Percentiles rank a stretch among this genome's conserved stretches.
Evolutionary conservation across 2,113 vertebrate species (phyloP).

Genomic region (Brevimyrus niger): DNA sequence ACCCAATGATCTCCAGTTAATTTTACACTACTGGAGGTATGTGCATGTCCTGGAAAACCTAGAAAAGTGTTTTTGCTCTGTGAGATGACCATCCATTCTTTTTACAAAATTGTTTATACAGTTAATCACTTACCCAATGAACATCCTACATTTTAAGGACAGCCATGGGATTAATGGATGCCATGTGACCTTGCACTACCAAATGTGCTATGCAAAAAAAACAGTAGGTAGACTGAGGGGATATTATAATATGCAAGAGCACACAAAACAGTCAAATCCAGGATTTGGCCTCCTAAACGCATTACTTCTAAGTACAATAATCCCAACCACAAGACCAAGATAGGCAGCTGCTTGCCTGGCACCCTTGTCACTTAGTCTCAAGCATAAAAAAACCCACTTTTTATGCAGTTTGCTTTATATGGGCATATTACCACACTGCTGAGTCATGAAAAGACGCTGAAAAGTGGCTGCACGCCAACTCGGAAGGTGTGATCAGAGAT

Average conservation of each 20-base stretch:
- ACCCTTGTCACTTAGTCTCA: neutral
- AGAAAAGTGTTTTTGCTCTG: neutral
- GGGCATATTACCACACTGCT: neutral
- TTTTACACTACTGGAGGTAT: neutral
- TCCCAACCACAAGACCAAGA: neutral
- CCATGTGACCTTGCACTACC: neutral
- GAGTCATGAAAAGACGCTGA: neutral
- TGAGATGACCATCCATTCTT: neutral
- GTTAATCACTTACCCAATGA: neutral
- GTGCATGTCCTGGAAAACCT: neutral
- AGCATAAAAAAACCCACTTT: neutral
- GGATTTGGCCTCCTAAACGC: conserved; percentile 1
- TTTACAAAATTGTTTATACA: neutral
- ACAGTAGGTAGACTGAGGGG: neutral
- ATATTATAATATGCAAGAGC: neutral
- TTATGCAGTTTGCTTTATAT: neutral
- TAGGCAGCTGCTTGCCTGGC: neutral
- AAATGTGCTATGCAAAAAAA: neutral
- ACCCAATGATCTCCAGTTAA: neutral
- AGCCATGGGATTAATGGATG: neutral
- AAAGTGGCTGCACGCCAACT: neutral
- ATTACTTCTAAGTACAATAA: neutral
- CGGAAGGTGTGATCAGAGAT: neutral
- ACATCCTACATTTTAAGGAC: neutral
- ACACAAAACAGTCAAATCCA: neutral